Base-by-base conservation (phyloP, 2,888 invertebrate genomes). In the Stenodema calcarata region DNA sequence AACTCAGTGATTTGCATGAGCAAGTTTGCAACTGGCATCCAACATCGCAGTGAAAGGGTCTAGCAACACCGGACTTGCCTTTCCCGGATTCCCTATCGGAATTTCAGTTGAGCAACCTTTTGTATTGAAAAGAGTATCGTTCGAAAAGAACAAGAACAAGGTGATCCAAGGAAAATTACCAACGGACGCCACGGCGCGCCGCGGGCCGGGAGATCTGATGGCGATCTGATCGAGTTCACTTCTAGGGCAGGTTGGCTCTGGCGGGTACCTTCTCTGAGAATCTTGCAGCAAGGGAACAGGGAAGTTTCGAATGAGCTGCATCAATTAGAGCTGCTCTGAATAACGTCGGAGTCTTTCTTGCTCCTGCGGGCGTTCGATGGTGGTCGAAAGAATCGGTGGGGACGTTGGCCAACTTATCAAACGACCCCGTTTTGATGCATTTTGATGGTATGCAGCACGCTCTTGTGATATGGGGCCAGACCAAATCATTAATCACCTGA, bases 271-370 rank as follows among this genome's bases (percentile, higher is more conserved):
- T 23, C 18, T 35, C 28, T 9, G 18, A 62, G 27, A 27, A 62
- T 18, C 62, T 62, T 62, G 62, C 62, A 27, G 12, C 27, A 44
- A n/a, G 23, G 44, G 73, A 73, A 84, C 84, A 84, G 84, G 84
- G 84, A 84, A 84, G 84, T 73, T 84, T 84, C 84, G 84, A 84
- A 73, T 84, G 73, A 44, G 70, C 84, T 30, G 84, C 84, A 73
- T 84, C 84, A 84, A 84, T 84, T 84, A 84, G 84, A 75, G 27
- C 70, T 84, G 84, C 84, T 84, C 84, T 84, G 84, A 84, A 82
- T 82, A 82, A 4, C 69, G 7, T 69, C 16, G 27, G 16, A 3
- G 9, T 44, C n/a, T 35, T 35, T 75, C 30, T 35, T 35, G 75
- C 44, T 44, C 42, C n/a, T 30, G 73, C 73, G 16, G 73, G 30